These are phyloP conservation scores for Pristionchus arcanus DNA, from an alignment of 2,888 invertebrate species.

Conservation along the genomic window DNA sequence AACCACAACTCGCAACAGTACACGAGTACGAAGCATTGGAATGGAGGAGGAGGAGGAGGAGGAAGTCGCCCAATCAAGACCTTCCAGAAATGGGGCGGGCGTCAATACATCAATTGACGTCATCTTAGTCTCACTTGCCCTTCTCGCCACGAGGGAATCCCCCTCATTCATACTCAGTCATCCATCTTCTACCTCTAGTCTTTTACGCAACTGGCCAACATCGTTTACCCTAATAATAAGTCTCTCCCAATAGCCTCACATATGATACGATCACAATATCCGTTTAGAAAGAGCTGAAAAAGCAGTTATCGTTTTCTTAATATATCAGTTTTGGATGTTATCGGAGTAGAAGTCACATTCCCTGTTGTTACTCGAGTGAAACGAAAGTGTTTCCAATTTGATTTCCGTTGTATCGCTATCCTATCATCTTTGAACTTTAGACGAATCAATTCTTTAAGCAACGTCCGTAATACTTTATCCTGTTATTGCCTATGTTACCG, in stretches of 20 bases:
- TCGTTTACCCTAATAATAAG: background rate
- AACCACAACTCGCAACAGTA: background rate
- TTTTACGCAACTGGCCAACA: too few species aligned
- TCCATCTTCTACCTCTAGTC: background rate
- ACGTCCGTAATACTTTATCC: background rate
- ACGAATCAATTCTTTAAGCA: background rate
- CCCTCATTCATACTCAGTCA: background rate
- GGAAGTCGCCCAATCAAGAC: constrained; percentile 12
- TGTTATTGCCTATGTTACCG: constrained; percentile 27
- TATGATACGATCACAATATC: background rate
- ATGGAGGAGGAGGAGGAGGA: background rate
- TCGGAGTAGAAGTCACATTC: constrained; percentile 37
- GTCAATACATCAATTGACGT: background rate
- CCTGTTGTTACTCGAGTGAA: constrained; percentile 33
- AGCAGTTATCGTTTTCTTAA: background rate
- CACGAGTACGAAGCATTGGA: background rate
- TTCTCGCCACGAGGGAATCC: background rate
- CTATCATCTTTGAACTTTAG: background rate
- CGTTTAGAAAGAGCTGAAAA: too few species aligned
- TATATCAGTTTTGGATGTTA: background rate
- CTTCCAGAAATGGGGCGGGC: background rate
- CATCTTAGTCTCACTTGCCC: background rate
- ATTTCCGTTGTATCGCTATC: background rate
- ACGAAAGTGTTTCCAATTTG: background rate
- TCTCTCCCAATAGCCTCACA: background rate